Evolutionary conservation across 2,797 vertebrate species (phyloP).

Genomic region (Muscicapa striata): DNA sequence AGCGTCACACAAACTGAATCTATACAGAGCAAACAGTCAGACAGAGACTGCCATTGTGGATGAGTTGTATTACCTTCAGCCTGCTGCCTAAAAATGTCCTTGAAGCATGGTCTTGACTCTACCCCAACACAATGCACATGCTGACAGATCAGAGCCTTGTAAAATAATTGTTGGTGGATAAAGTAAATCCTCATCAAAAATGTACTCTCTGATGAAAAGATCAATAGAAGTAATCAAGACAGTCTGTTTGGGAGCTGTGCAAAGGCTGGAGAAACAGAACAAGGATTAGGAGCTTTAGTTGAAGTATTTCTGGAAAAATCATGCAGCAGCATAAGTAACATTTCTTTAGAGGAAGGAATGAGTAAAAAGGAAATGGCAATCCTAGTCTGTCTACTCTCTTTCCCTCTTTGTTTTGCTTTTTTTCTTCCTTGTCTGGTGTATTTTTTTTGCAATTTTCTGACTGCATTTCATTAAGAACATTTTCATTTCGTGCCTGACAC

Average conservation of each 20-base stretch:
- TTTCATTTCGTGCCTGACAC: not conserved
- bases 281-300: not conserved
- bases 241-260: not conserved
- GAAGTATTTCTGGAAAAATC: not conserved
- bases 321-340: not conserved
- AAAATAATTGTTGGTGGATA: slow-evolving; percentile 17
- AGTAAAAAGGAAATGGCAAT: not conserved
- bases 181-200: slow-evolving; percentile 28
- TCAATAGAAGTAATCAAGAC: not conserved
- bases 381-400: not conserved
- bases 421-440: not conserved
- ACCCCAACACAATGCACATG: not conserved
- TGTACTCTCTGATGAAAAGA: not conserved
- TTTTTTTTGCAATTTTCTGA: not conserved
- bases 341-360: not conserved
- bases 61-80: not conserved
- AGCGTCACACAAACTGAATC: slow-evolving; percentile 40
- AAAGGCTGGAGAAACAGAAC: not conserved
- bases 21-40: slow-evolving; percentile 43
- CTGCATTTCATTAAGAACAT: not conserved
- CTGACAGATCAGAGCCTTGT: slow-evolving; percentile 28
- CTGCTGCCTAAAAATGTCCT: not conserved
- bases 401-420: not conserved
- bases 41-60: slow-evolving; percentile 57
- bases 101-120: slow-evolving; percentile 11